phyloP scores from a whole-genome alignment of 1,140 invertebrate genomes.

The Drosophila micromelanica region DNA sequence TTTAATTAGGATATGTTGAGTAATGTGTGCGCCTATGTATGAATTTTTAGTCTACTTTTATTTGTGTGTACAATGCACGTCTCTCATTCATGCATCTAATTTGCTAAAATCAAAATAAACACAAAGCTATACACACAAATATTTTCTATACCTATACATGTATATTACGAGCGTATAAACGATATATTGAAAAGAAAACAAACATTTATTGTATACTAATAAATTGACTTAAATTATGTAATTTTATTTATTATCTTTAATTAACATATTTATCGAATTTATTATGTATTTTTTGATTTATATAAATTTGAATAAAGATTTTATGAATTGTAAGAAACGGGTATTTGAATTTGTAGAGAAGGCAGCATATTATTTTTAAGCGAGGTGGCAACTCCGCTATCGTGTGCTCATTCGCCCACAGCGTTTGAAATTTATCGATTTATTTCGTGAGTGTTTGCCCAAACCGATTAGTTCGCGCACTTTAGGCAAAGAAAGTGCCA shows the following conservation, averaged over 20 bases:
- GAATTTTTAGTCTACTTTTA: constrained; percentile 45
- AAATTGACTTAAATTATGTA: constrained; percentile 68
- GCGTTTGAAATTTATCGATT: constrained; percentile 3
- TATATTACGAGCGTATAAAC: constrained; percentile 29
- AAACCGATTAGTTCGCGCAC: neutral
- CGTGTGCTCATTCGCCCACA: too few relatives aligned
- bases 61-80: constrained; percentile 32
- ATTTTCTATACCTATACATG: constrained; percentile 65
- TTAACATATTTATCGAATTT: constrained; percentile 80
- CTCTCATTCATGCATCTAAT: constrained; percentile 55
- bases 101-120: constrained; percentile 68
- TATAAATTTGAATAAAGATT: constrained; percentile 77
- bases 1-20: constrained; percentile 43
- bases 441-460: neutral
- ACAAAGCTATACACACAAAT: constrained; percentile 80
- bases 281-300: constrained; percentile 80
- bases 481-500: neutral
- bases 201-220: constrained; percentile 68
- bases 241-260: constrained; percentile 76
- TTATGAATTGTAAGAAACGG: constrained; percentile 52
- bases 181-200: constrained; percentile 51
- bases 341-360: neutral
- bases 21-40: constrained; percentile 8
- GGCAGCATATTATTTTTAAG: neutral
- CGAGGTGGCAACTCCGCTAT: neutral